Conservation (phyloP, 2,797 vertebrate genomes). For the Halcyon chelicuti region DNA sequence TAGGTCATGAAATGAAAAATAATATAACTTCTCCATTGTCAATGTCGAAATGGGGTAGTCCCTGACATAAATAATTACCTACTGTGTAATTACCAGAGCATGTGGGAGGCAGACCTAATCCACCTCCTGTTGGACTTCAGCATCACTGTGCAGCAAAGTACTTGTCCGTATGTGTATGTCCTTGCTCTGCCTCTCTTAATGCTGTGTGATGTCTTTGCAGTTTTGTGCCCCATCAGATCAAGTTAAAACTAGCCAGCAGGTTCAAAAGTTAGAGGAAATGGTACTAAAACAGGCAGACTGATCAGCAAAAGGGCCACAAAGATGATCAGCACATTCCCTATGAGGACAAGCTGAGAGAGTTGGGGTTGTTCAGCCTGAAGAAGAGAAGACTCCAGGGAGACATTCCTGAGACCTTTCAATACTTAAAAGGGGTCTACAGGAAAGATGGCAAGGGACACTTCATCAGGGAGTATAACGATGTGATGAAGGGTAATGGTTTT, state of each 20-base stretch:
- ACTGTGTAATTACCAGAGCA: background rate
- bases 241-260: background rate
- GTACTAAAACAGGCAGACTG: rapidly evolving
- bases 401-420: background rate
- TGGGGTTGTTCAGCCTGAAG: background rate
- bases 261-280: background rate
- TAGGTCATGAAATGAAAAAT: background rate
- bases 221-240: background rate
- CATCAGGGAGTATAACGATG: no score
- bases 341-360: background rate
- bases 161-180: background rate
- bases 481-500: background rate
- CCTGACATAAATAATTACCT: background rate
- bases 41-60: background rate
- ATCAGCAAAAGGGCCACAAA: background rate
- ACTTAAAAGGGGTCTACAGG: background rate
- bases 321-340: background rate
- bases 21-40: background rate
- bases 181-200: background rate
- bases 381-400: background rate
- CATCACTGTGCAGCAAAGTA: background rate
- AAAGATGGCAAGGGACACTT: background rate
- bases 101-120: background rate
- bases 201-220: background rate
- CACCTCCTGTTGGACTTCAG: background rate